Evolutionary conservation across 2,113 vertebrate species (phyloP).

Genomic region (Alaudala cheleensis): DNA sequence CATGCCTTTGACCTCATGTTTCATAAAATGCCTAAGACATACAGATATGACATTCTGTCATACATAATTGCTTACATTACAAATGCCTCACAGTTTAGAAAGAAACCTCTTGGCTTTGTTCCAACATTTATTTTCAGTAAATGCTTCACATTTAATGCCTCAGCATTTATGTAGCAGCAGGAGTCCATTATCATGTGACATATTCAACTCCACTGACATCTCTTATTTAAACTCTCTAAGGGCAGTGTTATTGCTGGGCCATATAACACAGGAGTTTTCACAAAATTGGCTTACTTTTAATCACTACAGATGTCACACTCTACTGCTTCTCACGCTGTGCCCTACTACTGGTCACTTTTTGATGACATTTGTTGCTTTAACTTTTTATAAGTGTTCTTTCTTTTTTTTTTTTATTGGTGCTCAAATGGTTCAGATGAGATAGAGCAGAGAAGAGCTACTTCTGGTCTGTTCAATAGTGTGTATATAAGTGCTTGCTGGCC

Average conservation of each 20-base stretch:
- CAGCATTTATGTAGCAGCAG: slow-evolving; percentile 24
- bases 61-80: slow-evolving; percentile 47
- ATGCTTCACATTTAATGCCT: slow-evolving; percentile 16
- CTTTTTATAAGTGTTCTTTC: not conserved
- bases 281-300: slow-evolving; percentile 5
- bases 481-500: not conserved
- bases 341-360: not conserved
- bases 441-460: not conserved
- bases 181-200: slow-evolving; percentile 33
- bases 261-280: not conserved
- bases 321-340: not conserved
- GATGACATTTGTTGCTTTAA: not conserved
- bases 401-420: not conserved
- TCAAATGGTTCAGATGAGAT: not conserved
- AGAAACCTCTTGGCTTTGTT: slow-evolving; percentile 3
- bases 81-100: slow-evolving; percentile 4
- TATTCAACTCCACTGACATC: not conserved
- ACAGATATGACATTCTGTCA: slow-evolving; percentile 34
- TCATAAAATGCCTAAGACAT: slow-evolving; percentile 20
- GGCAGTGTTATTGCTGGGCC: not conserved
- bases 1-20: slow-evolving; percentile 20
- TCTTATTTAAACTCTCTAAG: not conserved
- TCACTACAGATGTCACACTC: not conserved
- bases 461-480: not conserved
- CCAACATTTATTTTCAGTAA: slow-evolving; percentile 31